phyloP scores from a whole-genome alignment of 2,797 vertebrate species.

The Sibirionetta formosa region DNA sequence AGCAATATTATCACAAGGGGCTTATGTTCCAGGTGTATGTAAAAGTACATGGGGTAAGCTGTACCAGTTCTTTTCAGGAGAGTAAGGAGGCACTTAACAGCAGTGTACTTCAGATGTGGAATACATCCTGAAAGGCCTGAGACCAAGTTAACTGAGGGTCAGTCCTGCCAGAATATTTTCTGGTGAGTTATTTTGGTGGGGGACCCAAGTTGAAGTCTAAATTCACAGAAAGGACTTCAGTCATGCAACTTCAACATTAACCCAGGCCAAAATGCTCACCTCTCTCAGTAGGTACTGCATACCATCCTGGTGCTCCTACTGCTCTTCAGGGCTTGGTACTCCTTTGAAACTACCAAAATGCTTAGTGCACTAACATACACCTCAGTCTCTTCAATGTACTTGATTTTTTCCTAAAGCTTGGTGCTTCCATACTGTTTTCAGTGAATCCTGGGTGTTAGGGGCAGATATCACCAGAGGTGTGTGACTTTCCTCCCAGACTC shows the following conservation, averaged over 20 bases:
- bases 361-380: not conserved
- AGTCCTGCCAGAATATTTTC: not conserved
- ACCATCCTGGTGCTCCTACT: accelerated
- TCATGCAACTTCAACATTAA: accelerated
- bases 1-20: not conserved
- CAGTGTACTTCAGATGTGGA: not conserved
- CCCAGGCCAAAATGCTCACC: not conserved
- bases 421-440: not conserved
- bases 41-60: not conserved
- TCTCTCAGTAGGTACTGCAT: not conserved
- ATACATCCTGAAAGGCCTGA: not conserved
- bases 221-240: not conserved
- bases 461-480: accelerated
- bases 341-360: not conserved
- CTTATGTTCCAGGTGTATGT: not conserved
- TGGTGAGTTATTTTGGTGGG: not conserved
- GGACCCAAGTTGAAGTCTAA: not conserved
- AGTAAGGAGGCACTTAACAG: not conserved
- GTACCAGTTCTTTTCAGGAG: not conserved
- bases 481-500: not conserved
- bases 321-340: not conserved
- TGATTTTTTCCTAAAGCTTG: not conserved
- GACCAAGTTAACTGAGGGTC: not conserved
- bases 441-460: not conserved
- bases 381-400: not conserved